Percentiles rank a stretch among this genome's conserved stretches.
These are phyloP conservation scores for Dinomys branickii DNA, from an alignment of 2,113 vertebrate genomes.

Conservation along the genomic window DNA sequence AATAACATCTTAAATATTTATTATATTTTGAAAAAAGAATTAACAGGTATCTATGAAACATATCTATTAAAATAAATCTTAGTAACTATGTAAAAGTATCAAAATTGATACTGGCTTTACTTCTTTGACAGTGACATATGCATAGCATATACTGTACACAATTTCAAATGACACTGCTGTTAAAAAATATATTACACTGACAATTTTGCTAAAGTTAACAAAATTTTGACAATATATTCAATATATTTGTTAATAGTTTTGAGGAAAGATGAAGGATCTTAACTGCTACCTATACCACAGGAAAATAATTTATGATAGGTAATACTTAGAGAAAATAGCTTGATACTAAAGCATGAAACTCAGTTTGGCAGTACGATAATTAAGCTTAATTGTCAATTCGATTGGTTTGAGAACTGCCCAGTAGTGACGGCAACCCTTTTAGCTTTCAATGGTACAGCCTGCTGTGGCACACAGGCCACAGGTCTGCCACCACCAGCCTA, in stretches of 20 bases:
- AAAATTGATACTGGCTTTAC: background rate
- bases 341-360: background rate
- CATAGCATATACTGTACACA: background rate
- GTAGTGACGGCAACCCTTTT: background rate
- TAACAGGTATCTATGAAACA: background rate
- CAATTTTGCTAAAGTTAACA: conserved; percentile 8
- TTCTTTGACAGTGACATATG: conserved; percentile 17
- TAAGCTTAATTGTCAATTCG: background rate
- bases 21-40: conserved; percentile 53
- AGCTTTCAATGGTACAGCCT: background rate
- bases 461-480: background rate
- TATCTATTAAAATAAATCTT: conserved; percentile 30
- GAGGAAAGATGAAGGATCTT: conserved; percentile 11
- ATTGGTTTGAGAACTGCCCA: background rate
- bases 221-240: background rate
- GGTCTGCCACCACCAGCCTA: background rate
- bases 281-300: background rate
- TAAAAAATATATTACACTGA: conserved; percentile 27
- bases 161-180: conserved; percentile 30
- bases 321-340: conserved; percentile 2
- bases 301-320: background rate
- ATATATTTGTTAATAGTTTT: background rate
- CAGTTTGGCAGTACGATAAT: background rate
- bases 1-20: background rate
- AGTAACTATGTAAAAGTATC: background rate